These are phyloP conservation scores for Syngnathus floridae DNA, from an alignment of 2,113 vertebrate species.

Conservation along the genomic window DNA sequence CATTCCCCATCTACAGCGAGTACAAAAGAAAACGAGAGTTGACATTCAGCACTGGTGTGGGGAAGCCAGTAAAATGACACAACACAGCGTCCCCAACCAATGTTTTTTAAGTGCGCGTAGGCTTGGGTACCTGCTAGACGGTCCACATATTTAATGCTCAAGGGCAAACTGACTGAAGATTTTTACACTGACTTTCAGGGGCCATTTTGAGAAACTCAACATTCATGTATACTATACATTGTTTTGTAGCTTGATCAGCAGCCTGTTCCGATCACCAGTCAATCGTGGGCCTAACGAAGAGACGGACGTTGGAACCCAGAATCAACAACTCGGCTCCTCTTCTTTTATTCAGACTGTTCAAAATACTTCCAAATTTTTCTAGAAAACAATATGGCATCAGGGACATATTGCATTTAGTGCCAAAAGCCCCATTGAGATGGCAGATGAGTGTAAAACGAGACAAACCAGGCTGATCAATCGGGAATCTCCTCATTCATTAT, in stretches of 20 bases:
- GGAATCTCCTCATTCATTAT: constrained; percentile 69
- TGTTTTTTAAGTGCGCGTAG: constrained; percentile 37
- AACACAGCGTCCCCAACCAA: constrained; percentile 45
- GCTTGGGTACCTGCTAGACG: constrained; percentile 40
- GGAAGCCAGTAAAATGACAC: constrained; percentile 59
- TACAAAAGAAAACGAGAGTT: constrained; percentile 67
- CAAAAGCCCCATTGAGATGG: constrained; percentile 56
- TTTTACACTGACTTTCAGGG: constrained; percentile 9
- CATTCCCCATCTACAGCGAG: constrained; percentile 48
- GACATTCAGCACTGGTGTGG: constrained; percentile 63
- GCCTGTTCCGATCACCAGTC: background rate
- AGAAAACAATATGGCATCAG: background rate
- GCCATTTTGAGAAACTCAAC: constrained; percentile 7
- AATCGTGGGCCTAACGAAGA: background rate
- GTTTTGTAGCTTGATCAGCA: background rate
- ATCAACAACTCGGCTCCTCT: background rate
- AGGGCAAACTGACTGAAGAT: constrained; percentile 45
- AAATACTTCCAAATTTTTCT: background rate
- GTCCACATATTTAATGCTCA: constrained; percentile 45
- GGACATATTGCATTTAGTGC: constrained; percentile 18
- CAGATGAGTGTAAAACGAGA: constrained; percentile 56
- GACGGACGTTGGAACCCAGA: background rate
- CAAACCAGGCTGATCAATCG: constrained; percentile 61
- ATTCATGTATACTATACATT: constrained; percentile 4
- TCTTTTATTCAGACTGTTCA: background rate